These are phyloP conservation scores for Pterobdella sp. DNA, from an alignment of 2,888 invertebrate genomes.

Conservation along the genomic window DNA sequence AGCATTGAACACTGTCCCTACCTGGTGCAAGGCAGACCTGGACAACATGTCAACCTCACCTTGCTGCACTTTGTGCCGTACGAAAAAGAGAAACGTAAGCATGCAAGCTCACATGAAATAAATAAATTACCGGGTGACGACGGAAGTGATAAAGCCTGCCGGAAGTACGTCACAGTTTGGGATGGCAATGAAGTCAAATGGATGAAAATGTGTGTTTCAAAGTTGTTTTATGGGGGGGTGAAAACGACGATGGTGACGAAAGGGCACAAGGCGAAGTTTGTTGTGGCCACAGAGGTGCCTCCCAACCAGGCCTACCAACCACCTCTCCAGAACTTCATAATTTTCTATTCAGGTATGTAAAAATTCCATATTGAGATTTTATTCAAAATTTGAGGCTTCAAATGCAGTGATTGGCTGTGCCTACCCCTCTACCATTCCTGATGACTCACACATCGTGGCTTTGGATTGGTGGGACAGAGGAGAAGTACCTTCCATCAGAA, in stretches of 20 bases:
- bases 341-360: neutral
- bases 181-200: conserved; percentile 17
- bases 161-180: conserved; percentile 24
- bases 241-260: neutral
- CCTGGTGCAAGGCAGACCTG: conserved; percentile 10
- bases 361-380: neutral
- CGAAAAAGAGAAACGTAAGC: no score
- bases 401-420: neutral
- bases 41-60: conserved; percentile 20
- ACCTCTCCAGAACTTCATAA: neutral
- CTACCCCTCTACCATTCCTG: neutral
- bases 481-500: neutral
- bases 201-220: conserved; percentile 9
- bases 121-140: neutral
- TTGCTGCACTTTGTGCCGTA: conserved; percentile 1
- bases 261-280: neutral
- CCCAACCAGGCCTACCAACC: no score
- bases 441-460: neutral
- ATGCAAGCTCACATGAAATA: no score
- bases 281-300: no score
- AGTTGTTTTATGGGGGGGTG: neutral
- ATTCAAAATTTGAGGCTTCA: neutral
- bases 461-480: neutral
- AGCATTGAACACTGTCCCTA: conserved; percentile 6
- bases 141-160: neutral